These are phyloP conservation scores for Mycetomoellerius zeteki DNA, from an alignment of 1,140 invertebrate species.

Conservation along the genomic window DNA sequence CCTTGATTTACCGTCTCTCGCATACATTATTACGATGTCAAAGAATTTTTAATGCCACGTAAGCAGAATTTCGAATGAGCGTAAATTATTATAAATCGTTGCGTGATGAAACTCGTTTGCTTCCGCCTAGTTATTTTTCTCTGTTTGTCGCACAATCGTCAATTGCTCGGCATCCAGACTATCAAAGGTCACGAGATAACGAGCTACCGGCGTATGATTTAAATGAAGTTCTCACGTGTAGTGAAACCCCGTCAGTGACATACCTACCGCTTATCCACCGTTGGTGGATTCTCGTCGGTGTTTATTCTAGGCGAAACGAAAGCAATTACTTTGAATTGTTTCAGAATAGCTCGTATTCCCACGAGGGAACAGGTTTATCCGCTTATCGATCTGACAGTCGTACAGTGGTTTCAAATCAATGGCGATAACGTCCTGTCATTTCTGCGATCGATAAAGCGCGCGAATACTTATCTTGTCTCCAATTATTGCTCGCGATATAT, in stretches of 20 bases:
- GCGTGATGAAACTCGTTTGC: conserved; percentile 11
- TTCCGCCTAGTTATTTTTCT: conserved; percentile 7
- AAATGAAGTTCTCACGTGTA: conserved; percentile 43
- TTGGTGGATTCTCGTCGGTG: background rate
- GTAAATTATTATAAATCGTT: conserved; percentile 1
- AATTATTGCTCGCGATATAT: conserved; percentile 21
- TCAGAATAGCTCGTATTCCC: conserved; percentile 4
- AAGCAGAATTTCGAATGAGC: background rate
- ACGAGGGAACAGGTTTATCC: conserved; percentile 20
- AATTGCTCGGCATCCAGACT: background rate
- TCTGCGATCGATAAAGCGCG: conserved; percentile 49
- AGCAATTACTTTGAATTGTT: conserved; percentile 14
- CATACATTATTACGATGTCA: background rate
- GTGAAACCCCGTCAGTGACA: conserved; percentile 13
- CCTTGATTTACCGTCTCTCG: background rate
- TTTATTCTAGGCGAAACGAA: conserved; percentile 31
- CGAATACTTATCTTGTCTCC: conserved; percentile 16
- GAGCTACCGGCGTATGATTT: conserved; percentile 10
- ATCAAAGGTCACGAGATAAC: background rate
- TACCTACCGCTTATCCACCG: background rate
- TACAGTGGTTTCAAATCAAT: conserved; percentile 21
- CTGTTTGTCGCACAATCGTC: conserved; percentile 5
- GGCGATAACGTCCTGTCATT: conserved; percentile 1
- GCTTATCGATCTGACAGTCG: conserved; percentile 16
- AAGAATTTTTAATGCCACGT: background rate